Evolutionary conservation across 1,140 invertebrate species (phyloP).

Genomic region (Nasonia longicornis): DNA sequence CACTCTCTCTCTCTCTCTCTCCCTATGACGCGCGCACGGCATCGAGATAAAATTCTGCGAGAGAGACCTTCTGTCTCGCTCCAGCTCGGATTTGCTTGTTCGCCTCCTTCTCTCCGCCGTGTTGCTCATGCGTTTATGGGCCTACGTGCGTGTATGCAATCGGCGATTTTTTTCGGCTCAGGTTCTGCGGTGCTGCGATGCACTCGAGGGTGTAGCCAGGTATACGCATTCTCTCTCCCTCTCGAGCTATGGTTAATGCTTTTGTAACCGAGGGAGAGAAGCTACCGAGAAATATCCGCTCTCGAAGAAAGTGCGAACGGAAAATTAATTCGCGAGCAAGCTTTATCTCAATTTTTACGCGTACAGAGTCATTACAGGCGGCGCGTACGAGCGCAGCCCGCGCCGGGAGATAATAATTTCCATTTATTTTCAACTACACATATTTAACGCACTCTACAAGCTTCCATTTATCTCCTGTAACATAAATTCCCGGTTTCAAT

Average conservation of each 20-base stretch:
- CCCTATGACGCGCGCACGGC: conserved; percentile 30
- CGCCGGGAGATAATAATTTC: neutral
- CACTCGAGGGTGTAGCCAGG: too few relatives aligned
- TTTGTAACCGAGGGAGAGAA: neutral
- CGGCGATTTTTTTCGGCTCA: neutral
- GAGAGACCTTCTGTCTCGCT: neutral
- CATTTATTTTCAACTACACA: conserved; percentile 13
- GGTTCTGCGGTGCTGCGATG: neutral
- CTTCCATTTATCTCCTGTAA: conserved; percentile 10
- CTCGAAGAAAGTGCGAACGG: too few relatives aligned
- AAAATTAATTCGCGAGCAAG: too few relatives aligned
- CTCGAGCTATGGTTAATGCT: neutral
- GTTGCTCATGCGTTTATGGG: neutral
- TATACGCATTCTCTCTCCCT: neutral
- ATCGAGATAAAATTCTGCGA: conserved; percentile 36
- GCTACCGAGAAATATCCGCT: neutral
- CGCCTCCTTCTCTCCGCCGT: neutral
- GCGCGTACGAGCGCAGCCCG: too few relatives aligned
- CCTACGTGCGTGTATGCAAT: neutral
- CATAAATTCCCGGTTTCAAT: conserved; percentile 15
- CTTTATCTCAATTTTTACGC: too few relatives aligned
- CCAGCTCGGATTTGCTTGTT: neutral
- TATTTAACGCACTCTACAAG: conserved; percentile 4
- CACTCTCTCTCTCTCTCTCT: neutral
- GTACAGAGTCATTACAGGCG: too few relatives aligned